Conservation (phyloP, 2,113 vertebrate species). For the Prunella fulvescens region DNA sequence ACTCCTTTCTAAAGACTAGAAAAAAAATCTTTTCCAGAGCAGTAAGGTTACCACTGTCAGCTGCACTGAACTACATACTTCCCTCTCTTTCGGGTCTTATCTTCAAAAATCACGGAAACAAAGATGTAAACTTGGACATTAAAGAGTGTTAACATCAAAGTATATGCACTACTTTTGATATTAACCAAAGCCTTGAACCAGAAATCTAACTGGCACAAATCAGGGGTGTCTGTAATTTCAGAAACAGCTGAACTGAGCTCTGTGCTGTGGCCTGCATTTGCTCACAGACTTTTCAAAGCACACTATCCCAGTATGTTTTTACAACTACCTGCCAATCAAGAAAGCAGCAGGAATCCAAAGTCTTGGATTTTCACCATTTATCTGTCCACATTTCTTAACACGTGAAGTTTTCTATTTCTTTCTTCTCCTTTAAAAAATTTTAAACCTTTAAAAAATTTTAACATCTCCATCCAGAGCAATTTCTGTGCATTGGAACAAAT, state of each 20-base stretch:
- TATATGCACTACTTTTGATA: conserved; percentile 30
- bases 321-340: neutral
- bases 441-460: neutral
- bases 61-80: conserved; percentile 11
- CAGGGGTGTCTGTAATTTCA: conserved; percentile 24
- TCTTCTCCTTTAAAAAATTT: neutral
- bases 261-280: neutral
- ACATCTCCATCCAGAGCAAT: neutral
- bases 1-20: neutral
- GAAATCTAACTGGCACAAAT: conserved; percentile 36
- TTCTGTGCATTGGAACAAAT: neutral
- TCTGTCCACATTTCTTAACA: neutral
- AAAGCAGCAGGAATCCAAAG: neutral
- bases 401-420: neutral
- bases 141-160: conserved; percentile 60
- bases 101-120: conserved; percentile 58
- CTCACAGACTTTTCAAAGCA: neutral
- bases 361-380: neutral
- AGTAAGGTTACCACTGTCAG: conserved; percentile 16
- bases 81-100: neutral
- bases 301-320: neutral
- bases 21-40: neutral
- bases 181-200: conserved; percentile 41
- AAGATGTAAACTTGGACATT: conserved; percentile 60
- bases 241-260: conserved; percentile 3